Evolutionary conservation across 2,113 vertebrate species (phyloP).

Genomic region (Psettodes erumei): DNA sequence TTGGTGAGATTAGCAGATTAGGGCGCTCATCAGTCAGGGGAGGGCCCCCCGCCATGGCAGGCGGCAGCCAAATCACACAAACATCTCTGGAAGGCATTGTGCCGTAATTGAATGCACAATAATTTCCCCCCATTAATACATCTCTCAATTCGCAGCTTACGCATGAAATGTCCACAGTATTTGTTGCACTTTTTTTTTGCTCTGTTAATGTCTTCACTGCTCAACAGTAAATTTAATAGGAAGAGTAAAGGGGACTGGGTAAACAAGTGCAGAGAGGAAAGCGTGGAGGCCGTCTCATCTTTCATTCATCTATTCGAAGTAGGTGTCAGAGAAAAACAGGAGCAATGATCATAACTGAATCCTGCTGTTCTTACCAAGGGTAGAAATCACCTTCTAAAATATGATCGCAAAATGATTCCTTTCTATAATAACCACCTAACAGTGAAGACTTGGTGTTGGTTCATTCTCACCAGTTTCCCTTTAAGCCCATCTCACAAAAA

Average conservation of each 20-base stretch:
- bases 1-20: conserved; percentile 99
- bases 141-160: conserved; percentile 95
- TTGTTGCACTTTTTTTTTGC: conserved; percentile 86
- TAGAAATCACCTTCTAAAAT: not conserved
- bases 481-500: not conserved
- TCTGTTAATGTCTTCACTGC: conserved; percentile 88
- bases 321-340: conserved; percentile 89
- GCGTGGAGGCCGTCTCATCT: conserved; percentile 81
- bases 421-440: not conserved
- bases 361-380: conserved; percentile 15
- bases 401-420: not conserved
- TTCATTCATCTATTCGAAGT: conserved; percentile 61
- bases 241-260: conserved; percentile 47
- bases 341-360: conserved; percentile 88
- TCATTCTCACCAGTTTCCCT: not conserved
- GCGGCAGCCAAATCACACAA: conserved; percentile 90
- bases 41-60: conserved; percentile 87
- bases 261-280: conserved; percentile 84
- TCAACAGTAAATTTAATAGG: conserved; percentile 90
- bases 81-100: conserved; percentile 98
- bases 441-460: not conserved
- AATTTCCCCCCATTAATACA: conserved; percentile 98
- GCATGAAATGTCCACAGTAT: conserved; percentile 94
- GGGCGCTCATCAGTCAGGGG: conserved; percentile 95
- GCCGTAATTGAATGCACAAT: conserved; percentile 97